These are phyloP conservation scores for Tetranychus piercei DNA, from an alignment of 2,888 invertebrate species.

Conservation along the genomic window DNA sequence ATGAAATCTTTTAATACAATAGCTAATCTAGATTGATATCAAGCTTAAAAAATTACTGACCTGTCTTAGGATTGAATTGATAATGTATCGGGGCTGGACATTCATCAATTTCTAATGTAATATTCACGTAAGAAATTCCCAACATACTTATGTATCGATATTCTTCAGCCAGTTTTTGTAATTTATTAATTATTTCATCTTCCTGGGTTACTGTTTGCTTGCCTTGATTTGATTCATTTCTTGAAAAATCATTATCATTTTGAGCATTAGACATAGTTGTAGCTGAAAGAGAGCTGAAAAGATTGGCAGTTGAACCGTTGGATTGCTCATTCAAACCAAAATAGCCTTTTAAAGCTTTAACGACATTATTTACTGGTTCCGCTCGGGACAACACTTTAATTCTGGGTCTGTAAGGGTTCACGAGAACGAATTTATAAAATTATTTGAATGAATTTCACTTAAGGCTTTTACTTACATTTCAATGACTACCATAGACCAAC, in stretches of 20 bases:
- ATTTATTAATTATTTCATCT: neutral
- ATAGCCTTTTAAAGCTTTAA: slow-evolving; percentile 17
- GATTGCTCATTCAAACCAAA: slow-evolving; percentile 1
- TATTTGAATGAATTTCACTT: neutral
- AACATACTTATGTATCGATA: slow-evolving; percentile 8
- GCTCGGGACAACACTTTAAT: slow-evolving; percentile 18
- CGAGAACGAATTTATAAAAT: neutral
- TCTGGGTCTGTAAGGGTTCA: slow-evolving; percentile 13
- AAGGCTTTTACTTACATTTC: slow-evolving; percentile 8
- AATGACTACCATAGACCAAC: slow-evolving; percentile 11
- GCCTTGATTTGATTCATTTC: neutral
- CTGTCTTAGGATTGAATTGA: neutral
- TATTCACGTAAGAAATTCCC: neutral
- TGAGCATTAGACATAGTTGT: neutral
- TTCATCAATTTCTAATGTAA: neutral
- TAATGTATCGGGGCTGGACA: neutral
- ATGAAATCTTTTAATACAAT: neutral
- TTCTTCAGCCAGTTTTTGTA: neutral
- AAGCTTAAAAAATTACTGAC: slow-evolving; percentile 1
- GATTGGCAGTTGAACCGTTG: neutral
- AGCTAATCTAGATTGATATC: neutral
- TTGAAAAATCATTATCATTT: neutral
- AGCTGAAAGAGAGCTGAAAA: neutral
- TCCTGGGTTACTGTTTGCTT: neutral
- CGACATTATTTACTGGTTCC: slow-evolving; percentile 19